A percentile compares a stretch with the other conserved stretches of the same genome.
Conservation (phyloP, 2,113 vertebrate genomes). For the Meleagris gallopavo region DNA sequence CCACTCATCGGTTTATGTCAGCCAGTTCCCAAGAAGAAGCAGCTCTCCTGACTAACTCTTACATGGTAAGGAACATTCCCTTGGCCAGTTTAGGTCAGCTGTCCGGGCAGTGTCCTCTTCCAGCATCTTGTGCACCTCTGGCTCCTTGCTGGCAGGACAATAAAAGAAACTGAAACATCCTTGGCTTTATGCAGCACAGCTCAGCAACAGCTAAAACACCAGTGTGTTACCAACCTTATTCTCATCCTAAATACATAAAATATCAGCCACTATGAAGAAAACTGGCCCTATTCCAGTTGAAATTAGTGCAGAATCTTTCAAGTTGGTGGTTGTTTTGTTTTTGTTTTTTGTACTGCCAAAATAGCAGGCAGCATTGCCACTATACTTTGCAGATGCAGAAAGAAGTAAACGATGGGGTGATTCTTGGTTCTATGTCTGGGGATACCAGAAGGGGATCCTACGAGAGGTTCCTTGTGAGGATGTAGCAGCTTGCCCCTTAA, state of each 20-base stretch:
- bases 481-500: neutral
- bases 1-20: no score
- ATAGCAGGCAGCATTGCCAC: neutral
- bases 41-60: neutral
- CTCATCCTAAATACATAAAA: neutral
- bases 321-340: no score
- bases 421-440: neutral
- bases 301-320: neutral
- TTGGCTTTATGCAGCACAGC: neutral
- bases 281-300: neutral
- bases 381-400: neutral
- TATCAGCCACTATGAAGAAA: neutral
- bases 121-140: neutral
- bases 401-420: neutral
- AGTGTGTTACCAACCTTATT: neutral
- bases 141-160: neutral
- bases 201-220: neutral
- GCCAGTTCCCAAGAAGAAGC: neutral
- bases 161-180: neutral
- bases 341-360: neutral
- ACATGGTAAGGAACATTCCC: neutral
- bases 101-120: neutral
- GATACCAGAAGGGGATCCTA: neutral
- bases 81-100: neutral
- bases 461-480: neutral